A percentile compares a stretch with the other conserved stretches of the same genome.
Conservation (phyloP, 2,113 vertebrate species). For the Dipodomys merriami region DNA sequence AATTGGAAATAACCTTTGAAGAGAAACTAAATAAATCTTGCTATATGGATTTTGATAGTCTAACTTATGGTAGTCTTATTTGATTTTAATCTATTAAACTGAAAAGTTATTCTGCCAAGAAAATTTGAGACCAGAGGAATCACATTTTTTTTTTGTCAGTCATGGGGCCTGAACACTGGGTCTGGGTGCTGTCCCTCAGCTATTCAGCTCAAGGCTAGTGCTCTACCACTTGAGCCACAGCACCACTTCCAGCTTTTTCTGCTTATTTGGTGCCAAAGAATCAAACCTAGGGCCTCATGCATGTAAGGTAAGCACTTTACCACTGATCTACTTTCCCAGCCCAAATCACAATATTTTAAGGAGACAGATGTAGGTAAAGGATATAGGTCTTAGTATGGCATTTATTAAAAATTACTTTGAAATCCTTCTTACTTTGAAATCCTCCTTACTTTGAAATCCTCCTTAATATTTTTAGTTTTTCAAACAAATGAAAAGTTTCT, state of each 20-base stretch:
- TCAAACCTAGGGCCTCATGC: too few species aligned
- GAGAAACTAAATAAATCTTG: background rate
- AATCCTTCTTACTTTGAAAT: too few species aligned
- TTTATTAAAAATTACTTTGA: background rate
- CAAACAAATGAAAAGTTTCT: constrained; percentile 28
- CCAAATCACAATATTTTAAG: background rate
- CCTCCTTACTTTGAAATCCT: background rate
- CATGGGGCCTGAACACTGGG: too few species aligned
- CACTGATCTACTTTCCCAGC: background rate
- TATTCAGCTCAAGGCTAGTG: too few species aligned
- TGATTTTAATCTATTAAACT: background rate
- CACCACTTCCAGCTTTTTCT: too few species aligned
- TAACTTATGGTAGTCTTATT: background rate
- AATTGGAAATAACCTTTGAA: background rate
- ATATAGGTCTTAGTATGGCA: background rate
- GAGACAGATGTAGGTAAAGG: background rate
- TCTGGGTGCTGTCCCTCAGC: too few species aligned
- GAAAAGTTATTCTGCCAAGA: background rate
- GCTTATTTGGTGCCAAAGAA: too few species aligned
- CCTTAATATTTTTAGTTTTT: background rate
- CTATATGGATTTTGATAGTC: background rate
- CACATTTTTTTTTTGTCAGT: background rate
- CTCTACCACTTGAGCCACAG: too few species aligned
- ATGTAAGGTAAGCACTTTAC: too few species aligned
- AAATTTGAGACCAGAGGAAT: background rate